Evolutionary conservation across 2,113 vertebrate genomes (phyloP).

Genomic region (Forbesichthys agassizii): DNA sequence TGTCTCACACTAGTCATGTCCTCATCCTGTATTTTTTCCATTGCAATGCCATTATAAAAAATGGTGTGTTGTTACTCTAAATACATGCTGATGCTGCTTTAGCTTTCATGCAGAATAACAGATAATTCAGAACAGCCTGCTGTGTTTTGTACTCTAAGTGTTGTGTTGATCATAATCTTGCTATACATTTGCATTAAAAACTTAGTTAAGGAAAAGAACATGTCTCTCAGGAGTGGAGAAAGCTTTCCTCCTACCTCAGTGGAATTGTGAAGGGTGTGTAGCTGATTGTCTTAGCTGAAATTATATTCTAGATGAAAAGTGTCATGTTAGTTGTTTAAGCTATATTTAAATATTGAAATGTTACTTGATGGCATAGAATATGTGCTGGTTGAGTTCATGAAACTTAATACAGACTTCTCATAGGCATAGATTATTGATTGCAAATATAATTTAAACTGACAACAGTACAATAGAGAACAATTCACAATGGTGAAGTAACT

Average conservation of each 20-base stretch:
- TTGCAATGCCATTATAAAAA: conserved; percentile 9
- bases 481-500: not conserved
- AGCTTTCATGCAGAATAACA: conserved; percentile 23
- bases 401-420: not conserved
- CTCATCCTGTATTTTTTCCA: conserved; percentile 17
- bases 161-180: conserved; percentile 31
- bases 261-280: conserved; percentile 20
- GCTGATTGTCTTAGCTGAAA: conserved; percentile 26
- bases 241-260: conserved; percentile 13
- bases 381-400: not conserved
- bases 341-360: conserved; percentile 8
- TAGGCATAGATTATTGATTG: conserved; percentile 7
- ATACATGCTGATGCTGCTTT: conserved; percentile 1
- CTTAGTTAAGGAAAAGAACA: conserved; percentile 30
- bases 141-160: conserved; percentile 42
- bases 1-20: conserved; percentile 22
- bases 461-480: conserved; percentile 1
- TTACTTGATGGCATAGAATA: conserved; percentile 3
- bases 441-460: conserved; percentile 26
- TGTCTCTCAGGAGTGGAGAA: conserved; percentile 17
- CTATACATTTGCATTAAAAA: conserved; percentile 46
- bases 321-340: conserved; percentile 17
- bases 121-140: conserved; percentile 34
- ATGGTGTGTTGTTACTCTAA: too few species aligned
- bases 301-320: conserved; percentile 22